Base-by-base conservation (phyloP, 2,888 invertebrate species). In the Hipparchia semele region DNA sequence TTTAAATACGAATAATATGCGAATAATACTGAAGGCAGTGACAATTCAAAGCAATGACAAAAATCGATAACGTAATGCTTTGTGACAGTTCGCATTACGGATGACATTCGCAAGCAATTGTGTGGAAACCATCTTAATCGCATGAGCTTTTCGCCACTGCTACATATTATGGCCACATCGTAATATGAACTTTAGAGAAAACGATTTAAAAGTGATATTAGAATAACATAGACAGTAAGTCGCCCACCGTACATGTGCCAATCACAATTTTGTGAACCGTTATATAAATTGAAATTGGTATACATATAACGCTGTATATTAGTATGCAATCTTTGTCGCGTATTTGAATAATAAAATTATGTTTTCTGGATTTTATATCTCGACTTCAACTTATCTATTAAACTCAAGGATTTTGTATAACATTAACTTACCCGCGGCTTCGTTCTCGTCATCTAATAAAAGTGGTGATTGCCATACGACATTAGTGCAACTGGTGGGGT, bases 31-130 rank as follows among this genome's bases (percentile, higher is more conserved):
- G 13, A 23, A 49, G 23, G 59, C 23, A 59, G 49, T 13, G 59
- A 51, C 23, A 49, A 6, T 9, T 56, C 54, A 51, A 46, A 68
- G 58, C 49, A 59, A 59, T 46, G 61, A 13, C 70, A 70, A 23
- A 54, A 61, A 23, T 61, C 46, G 45, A 56, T 67, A 67, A 13
- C 46, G 67, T 73, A 67, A 70, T 68, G 67, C 67, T 62, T 60
- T 51, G 68, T 70, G 76, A 73, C 76, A 76, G 70, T 66, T 76
- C 68, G 76, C 70, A 72, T 78, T 75, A 76, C 72, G 68, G 74
- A 69, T 75, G 76, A 74, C 75, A 76, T 75, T 77, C 73, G 71
- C 64, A 68, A 6, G 60, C 61, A 69, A 69, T 61, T 69, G 69
- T 69, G 61, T 45, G 69, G 61, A 69, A 61, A 23, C 61, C 61